Base-by-base conservation (phyloP, 2,797 vertebrate genomes). In the Amblyopsis hoosieri region DNA sequence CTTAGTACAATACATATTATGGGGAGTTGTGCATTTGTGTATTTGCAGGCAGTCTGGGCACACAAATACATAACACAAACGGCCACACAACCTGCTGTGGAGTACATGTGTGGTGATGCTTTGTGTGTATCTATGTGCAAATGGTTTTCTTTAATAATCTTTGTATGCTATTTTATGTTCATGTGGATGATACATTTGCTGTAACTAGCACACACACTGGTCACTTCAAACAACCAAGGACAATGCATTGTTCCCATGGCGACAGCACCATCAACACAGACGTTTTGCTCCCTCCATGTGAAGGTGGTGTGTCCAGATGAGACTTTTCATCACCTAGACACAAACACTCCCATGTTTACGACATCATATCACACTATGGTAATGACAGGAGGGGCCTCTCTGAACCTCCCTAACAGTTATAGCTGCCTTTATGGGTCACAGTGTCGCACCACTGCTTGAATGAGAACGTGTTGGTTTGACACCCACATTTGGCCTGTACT, bases 321-420 rank as follows among this genome's bases (percentile, higher is more conserved):
- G 65, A 60, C 66, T 76, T 83, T 75, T 82, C 75, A 73, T 78
- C 79, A 56, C 60, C 58, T 45, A 31, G 1, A 33, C 63, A 52
- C 0, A 45, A 83, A 74, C 72, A 66, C 85, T 72, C 75, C 76
- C 77, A 63, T 79, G 78, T 85, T 87, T 70, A 82, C 72, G 64
- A 73, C 73, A 29, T 86, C 85, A 83, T 59, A 12, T 67, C 60
- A 62, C 79, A 80, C 80, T 71, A 71, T 37, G 9, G 72, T 80
- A 81, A 84, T 84, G 79, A 84, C 78, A 80, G 71, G 54, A 70
- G 66, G 5, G 64, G 54, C 37, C 33, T 37, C 5, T 37, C 33
- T 37, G 33, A 37, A 37, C 33, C 33, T 9, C 7, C 33, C 33
- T 37, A 37, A 37, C 5, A 2, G 63, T 48, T 9, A 29, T 29